These are phyloP conservation scores for Gobius niger DNA, from an alignment of 2,113 vertebrate species.

Conservation along the genomic window DNA sequence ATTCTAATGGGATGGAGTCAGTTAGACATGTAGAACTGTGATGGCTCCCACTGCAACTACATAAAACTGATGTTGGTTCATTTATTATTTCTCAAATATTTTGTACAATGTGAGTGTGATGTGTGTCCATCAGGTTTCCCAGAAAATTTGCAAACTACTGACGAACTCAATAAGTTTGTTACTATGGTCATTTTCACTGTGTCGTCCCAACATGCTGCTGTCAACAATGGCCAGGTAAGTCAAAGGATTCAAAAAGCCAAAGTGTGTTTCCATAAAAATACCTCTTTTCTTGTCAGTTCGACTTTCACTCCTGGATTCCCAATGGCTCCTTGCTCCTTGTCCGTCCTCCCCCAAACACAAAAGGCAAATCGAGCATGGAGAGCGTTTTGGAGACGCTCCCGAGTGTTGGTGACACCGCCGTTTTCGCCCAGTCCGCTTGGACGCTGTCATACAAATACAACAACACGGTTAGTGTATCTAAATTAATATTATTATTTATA, in stretches of 20 bases:
- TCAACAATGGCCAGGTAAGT: conserved; percentile 64
- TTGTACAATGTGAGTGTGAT: background rate
- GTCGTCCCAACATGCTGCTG: conserved; percentile 56
- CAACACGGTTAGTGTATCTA: conserved; percentile 20
- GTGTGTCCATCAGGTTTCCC: conserved; percentile 52
- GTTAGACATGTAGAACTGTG: no score
- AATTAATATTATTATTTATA: no score
- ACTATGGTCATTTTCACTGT: conserved; percentile 71
- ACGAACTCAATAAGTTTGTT: conserved; percentile 61
- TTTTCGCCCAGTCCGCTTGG: background rate
- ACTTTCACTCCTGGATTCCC: conserved; percentile 48
- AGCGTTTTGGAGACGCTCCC: conserved; percentile 54
- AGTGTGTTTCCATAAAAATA: background rate
- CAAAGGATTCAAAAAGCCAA: background rate
- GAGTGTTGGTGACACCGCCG: conserved; percentile 16
- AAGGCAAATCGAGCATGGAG: conserved; percentile 50
- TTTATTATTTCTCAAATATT: no score
- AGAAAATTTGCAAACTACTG: conserved; percentile 13
- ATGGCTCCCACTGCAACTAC: no score
- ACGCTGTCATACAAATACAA: conserved; percentile 13
- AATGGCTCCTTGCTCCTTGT: conserved; percentile 45
- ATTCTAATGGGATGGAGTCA: no score
- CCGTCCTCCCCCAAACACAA: conserved; percentile 52
- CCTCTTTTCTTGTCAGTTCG: conserved; percentile 48
- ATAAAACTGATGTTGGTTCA: no score